phyloP scores from a whole-genome alignment of 2,888 invertebrate species.

The Nudaria mundana region DNA sequence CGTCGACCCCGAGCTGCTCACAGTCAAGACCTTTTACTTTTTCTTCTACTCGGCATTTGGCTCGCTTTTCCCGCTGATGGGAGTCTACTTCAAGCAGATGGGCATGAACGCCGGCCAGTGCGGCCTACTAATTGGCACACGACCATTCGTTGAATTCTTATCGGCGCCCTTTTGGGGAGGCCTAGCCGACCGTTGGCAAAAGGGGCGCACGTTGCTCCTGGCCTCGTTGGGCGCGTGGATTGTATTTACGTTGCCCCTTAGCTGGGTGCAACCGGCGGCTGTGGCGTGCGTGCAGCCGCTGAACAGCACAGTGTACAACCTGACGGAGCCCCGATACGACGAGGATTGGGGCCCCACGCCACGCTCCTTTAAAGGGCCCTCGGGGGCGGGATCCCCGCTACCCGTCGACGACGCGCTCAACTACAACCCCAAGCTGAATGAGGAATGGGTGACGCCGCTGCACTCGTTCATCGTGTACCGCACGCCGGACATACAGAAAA shows the following conservation, averaged over 20 bases:
- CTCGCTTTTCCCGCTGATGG: conserved; percentile 98
- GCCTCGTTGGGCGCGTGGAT: conserved; percentile 97
- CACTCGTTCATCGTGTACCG: conserved; percentile 97
- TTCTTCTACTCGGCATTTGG: conserved; percentile 99
- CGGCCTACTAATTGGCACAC: conserved; percentile 95
- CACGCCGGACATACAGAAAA: conserved; percentile 94
- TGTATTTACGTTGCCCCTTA: conserved; percentile 96
- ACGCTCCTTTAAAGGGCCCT: conserved; percentile 53
- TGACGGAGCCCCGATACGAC: conserved; percentile 82
- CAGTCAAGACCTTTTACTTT: conserved; percentile 99
- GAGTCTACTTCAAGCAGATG: conserved; percentile 99
- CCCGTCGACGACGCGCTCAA: conserved; percentile 88
- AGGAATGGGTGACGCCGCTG: conserved; percentile 92
- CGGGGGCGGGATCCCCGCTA: conserved; percentile 83
- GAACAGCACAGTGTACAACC: conserved; percentile 80
- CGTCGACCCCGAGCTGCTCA: conserved; percentile 94
- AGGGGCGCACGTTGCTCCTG: conserved; percentile 92
- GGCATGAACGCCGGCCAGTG: conserved; percentile 99
- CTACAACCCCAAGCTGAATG: conserved; percentile 85
- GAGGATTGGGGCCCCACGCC: conserved; percentile 44
- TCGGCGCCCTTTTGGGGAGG: conserved; percentile 99
- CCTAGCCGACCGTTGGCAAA: conserved; percentile 93
- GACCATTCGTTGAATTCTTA: conserved; percentile 98
- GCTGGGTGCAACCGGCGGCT: conserved; percentile 96
- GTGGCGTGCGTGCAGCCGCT: conserved; percentile 88